phyloP scores from a whole-genome alignment of 2,888 invertebrate genomes.

The Drosophila pullipes region DNA sequence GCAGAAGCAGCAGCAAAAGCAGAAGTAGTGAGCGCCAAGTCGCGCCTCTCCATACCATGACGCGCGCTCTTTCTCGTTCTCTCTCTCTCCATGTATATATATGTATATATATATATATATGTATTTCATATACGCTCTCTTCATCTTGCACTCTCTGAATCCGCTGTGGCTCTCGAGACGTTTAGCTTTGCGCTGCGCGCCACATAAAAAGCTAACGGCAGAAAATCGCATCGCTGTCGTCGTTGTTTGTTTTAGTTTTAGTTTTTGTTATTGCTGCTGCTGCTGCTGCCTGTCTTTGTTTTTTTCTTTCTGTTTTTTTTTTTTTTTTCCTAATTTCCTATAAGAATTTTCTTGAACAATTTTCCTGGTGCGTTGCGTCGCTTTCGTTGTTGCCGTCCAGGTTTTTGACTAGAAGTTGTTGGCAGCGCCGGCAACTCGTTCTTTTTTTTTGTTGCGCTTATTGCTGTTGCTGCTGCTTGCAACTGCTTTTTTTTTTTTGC shows the following conservation, averaged over 20 bases:
- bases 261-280: conserved; percentile 37
- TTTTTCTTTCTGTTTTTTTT: conserved; percentile 13
- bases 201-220: conserved; percentile 69
- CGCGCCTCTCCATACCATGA: conserved; percentile 55
- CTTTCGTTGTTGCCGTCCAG: conserved; percentile 56
- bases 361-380: conserved; percentile 56
- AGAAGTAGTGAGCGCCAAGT: conserved; percentile 55
- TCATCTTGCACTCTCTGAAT: conserved; percentile 40
- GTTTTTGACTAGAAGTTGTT: conserved; percentile 55
- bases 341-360: conserved; percentile 74
- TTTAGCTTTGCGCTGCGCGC: conserved; percentile 58
- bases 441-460: conserved; percentile 29
- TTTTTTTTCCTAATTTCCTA: conserved; percentile 71
- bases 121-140: conserved; percentile 24
- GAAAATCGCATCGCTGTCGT: conserved; percentile 65
- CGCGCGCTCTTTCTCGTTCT: conserved; percentile 29
- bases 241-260: conserved; percentile 52
- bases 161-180: conserved; percentile 41
- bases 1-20: conserved; percentile 16
- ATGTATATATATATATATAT: background rate
- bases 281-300: conserved; percentile 23
- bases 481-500: conserved; percentile 62
- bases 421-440: conserved; percentile 50
- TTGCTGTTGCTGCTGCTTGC: conserved; percentile 29
- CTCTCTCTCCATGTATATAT: background rate